Conservation (phyloP, 2,888 invertebrate genomes). For the Zygogramma bicolorata region DNA sequence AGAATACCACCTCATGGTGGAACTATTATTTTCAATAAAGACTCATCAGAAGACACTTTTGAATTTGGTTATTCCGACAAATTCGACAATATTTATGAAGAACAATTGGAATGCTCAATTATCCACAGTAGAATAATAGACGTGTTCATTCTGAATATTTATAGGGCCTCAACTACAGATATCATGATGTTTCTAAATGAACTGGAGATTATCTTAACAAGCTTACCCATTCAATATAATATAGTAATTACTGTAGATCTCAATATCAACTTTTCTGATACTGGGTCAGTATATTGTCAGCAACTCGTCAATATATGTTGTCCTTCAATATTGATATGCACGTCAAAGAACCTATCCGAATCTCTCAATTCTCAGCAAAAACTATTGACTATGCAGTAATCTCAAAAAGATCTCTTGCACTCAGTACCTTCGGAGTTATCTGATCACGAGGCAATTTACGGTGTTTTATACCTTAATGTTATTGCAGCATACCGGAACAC, state of each 20-base stretch:
- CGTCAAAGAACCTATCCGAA: background rate
- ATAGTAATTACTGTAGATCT: background rate
- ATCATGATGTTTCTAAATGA: too few species aligned
- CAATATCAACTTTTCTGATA: background rate
- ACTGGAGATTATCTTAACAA: too few species aligned
- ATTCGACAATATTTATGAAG: background rate
- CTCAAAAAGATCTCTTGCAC: background rate
- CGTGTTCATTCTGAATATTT: background rate
- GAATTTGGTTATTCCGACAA: background rate
- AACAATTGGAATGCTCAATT: background rate
- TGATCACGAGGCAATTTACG: background rate
- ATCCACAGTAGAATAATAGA: background rate
- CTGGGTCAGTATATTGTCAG: background rate
- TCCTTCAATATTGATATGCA: constrained; percentile 7
- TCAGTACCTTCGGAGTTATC: background rate
- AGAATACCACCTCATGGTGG: background rate
- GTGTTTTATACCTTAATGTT: background rate
- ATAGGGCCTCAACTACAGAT: too few species aligned
- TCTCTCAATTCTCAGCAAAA: background rate
- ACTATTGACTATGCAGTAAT: constrained; percentile 3
- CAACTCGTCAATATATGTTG: background rate
- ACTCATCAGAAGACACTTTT: background rate
- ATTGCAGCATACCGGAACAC: background rate
- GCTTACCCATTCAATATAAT: background rate
- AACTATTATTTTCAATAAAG: background rate